A percentile compares a stretch with the other conserved stretches of the same genome.
These are phyloP conservation scores for Cryptotermes secundus DNA, from an alignment of 1,140 invertebrate genomes.

Conservation along the genomic window DNA sequence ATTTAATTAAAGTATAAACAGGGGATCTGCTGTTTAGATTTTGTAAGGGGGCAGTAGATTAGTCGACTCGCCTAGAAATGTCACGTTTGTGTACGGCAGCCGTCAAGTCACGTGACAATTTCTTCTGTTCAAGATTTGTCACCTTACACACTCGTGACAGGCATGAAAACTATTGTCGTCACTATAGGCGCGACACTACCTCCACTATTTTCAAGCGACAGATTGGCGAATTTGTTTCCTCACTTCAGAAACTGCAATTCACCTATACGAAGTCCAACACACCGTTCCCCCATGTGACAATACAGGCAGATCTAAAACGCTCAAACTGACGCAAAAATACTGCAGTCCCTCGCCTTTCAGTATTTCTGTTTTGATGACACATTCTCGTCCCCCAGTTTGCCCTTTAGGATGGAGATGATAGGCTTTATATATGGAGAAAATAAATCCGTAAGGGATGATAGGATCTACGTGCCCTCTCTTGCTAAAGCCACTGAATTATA, in stretches of 20 bases:
- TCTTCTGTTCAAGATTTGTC: no score
- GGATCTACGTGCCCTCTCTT: not conserved
- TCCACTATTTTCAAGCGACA: not conserved
- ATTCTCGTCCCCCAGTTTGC: not conserved
- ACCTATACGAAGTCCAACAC: no score
- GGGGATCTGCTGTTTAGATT: no score
- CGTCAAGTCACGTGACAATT: no score
- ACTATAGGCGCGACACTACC: no score
- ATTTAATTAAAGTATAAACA: no score
- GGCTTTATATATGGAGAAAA: not conserved
- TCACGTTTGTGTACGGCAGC: no score
- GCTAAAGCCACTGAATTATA: constrained; percentile 4
- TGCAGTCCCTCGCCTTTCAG: not conserved
- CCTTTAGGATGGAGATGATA: not conserved
- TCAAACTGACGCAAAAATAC: not conserved
- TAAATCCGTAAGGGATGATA: not conserved
- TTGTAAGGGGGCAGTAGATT: no score
- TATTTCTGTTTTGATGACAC: not conserved
- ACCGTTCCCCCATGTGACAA: not conserved
- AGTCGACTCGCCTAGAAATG: no score
- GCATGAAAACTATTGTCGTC: no score
- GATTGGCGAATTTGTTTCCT: not conserved
- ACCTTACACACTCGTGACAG: no score
- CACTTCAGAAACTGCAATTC: not conserved
- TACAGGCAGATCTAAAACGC: not conserved